These are phyloP conservation scores for Lasioglossum calceatum DNA, from an alignment of 2,888 invertebrate species.

Conservation along the genomic window DNA sequence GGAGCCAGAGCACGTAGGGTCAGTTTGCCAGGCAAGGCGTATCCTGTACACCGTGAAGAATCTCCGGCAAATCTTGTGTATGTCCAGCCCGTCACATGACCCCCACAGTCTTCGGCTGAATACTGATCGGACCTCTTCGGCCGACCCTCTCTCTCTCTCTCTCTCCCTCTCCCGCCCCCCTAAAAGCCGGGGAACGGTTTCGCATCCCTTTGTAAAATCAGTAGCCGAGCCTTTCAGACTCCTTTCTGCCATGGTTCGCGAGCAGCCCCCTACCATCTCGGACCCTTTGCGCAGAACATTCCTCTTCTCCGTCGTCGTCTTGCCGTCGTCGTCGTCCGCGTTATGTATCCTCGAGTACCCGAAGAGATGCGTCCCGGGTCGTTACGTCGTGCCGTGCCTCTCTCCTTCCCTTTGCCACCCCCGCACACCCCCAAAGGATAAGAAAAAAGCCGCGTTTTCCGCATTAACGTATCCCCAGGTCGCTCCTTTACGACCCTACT, in stretches of 20 bases:
- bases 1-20: slow-evolving; percentile 79
- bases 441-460: slow-evolving; percentile 49
- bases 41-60: slow-evolving; percentile 76
- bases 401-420: not conserved
- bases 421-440: slow-evolving; percentile 26
- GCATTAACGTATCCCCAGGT: slow-evolving; percentile 42
- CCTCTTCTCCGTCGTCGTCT: slow-evolving; percentile 55
- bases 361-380: slow-evolving; percentile 41
- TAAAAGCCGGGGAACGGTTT: slow-evolving; percentile 64
- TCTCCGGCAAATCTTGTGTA: slow-evolving; percentile 77
- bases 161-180: slow-evolving; percentile 11
- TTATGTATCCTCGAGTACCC: slow-evolving; percentile 48
- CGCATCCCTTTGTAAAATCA: slow-evolving; percentile 78
- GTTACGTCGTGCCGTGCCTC: slow-evolving; percentile 38
- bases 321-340: slow-evolving; percentile 17
- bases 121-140: slow-evolving; percentile 61
- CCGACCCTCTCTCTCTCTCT: slow-evolving; percentile 15
- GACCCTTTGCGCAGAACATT: slow-evolving; percentile 58
- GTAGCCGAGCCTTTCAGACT: slow-evolving; percentile 71
- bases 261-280: slow-evolving; percentile 10
- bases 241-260: slow-evolving; percentile 24
- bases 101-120: slow-evolving; percentile 72
- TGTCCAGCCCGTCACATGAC: slow-evolving; percentile 77
- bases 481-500: slow-evolving; percentile 29
- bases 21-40: slow-evolving; percentile 79